A percentile compares a stretch with the other conserved stretches of the same genome.
These are phyloP conservation scores for Campoletis sonorensis DNA, from an alignment of 1,140 invertebrate genomes.

Conservation along the genomic window DNA sequence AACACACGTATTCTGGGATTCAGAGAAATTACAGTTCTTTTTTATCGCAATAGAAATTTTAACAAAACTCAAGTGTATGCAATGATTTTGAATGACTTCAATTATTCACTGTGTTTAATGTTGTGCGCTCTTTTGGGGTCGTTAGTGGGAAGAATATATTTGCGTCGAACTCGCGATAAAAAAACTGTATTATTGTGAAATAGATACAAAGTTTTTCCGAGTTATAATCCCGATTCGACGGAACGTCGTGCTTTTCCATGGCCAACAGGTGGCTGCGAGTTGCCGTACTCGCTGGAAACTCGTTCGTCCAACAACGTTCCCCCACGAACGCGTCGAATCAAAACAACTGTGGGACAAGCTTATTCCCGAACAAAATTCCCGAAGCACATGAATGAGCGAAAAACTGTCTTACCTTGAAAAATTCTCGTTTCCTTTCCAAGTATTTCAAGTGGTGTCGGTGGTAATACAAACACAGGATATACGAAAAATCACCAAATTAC, in stretches of 20 bases:
- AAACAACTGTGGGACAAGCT: background rate
- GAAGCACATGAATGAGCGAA: background rate
- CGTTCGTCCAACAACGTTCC: background rate
- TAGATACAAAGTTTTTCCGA: background rate
- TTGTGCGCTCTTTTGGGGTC: background rate
- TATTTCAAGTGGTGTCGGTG: background rate
- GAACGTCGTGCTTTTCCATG: slow-evolving; percentile 1
- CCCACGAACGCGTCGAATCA: background rate
- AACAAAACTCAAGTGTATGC: no score
- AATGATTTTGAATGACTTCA: no score
- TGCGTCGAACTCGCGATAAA: background rate
- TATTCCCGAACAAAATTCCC: background rate
- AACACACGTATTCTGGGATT: background rate
- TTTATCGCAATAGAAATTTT: background rate
- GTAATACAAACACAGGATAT: no score
- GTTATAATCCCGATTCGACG: background rate
- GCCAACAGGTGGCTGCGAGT: slow-evolving; percentile 1
- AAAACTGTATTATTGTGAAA: background rate
- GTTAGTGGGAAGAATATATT: background rate
- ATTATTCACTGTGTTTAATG: background rate
- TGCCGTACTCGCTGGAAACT: background rate
- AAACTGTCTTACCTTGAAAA: slow-evolving; percentile 8
- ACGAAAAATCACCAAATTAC: background rate
- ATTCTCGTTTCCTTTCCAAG: background rate
- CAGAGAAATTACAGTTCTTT: background rate